Base-by-base conservation (phyloP, 2,113 vertebrate genomes). In the Diphyllodes magnificus region DNA sequence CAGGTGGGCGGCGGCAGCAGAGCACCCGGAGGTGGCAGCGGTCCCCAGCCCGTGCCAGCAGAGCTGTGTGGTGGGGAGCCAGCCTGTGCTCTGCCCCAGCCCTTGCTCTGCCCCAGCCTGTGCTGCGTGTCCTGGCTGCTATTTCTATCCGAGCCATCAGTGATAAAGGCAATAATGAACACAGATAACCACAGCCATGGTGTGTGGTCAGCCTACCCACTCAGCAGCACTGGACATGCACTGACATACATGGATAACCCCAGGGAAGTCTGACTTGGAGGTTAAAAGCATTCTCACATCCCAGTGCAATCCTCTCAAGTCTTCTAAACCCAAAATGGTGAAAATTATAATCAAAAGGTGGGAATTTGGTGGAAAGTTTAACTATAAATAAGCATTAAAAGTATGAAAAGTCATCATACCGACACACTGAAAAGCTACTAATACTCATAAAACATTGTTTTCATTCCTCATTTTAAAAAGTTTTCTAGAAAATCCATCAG, bases 1-100 rank as follows among this genome's bases (percentile, higher is more conserved):
- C 13, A n/a, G 19, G 28, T 1, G 42, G 37, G 77, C 0, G 14
- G 40, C 11, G 14, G 4, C 54, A 59, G 14, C 2, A 16, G 27
- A 31, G 21, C 25, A 31, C 25, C 6, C 11, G 4, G 53, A 21
- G 19, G 14, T 28, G 71, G 7, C 39, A 65, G n/a, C 5, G 3
- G 20, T 4, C 2, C 35, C 39, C 19, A 40, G 24, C 12, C 13
- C 1, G 0, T n/a, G 44, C 54, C 64, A 28, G 53, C 53, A 18
- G 8, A 33, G 37, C 37, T 11, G 44, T 3, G 3, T 4, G 11
- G 4, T 0, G 7, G 37, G 25, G 28, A 47, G 16, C 47, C 54
- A 60, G 60, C 19, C 69, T 4, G 10, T 27, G 57, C 37, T 31
- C n/a, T 11, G 30, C 47, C 13, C 30, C 50, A 42, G 69, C 22